Conservation (phyloP, 2,797 vertebrate genomes). For the Triplophysa bombifrons region DNA sequence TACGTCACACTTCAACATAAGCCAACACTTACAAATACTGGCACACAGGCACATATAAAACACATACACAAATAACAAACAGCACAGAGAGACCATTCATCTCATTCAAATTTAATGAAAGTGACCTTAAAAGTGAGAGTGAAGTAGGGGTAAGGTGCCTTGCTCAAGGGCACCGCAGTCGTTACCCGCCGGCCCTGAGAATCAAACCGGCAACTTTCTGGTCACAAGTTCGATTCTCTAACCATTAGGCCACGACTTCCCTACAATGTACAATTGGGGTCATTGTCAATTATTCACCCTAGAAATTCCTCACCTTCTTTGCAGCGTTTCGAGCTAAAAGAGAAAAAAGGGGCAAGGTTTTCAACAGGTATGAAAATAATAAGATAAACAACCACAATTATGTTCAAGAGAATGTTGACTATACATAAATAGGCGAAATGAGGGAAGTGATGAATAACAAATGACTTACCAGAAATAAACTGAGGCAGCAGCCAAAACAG, state of each 20-base stretch:
- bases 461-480: conserved; percentile 65
- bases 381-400: neutral
- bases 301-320: conserved; percentile 61
- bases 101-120: neutral
- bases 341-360: conserved; percentile 9
- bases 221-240: no score
- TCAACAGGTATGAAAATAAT: neutral
- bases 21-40: conserved; percentile 16
- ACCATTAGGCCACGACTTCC: no score
- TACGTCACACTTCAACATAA: conserved; percentile 34
- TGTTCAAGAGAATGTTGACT: neutral
- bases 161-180: no score
- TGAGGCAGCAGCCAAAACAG: conserved; percentile 53
- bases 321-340: conserved; percentile 57
- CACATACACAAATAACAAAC: neutral
- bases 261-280: neutral
- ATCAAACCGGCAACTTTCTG: no score
- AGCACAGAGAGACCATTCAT: conserved; percentile 8
- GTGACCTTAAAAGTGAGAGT: no score
- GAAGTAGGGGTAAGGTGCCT: no score
- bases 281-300: neutral
- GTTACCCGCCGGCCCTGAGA: no score
- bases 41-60: neutral
- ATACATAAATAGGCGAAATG: neutral
- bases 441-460: neutral